These are phyloP conservation scores for Sebastes oblongus DNA, from an alignment of 2,797 vertebrate species.

Conservation along the genomic window DNA sequence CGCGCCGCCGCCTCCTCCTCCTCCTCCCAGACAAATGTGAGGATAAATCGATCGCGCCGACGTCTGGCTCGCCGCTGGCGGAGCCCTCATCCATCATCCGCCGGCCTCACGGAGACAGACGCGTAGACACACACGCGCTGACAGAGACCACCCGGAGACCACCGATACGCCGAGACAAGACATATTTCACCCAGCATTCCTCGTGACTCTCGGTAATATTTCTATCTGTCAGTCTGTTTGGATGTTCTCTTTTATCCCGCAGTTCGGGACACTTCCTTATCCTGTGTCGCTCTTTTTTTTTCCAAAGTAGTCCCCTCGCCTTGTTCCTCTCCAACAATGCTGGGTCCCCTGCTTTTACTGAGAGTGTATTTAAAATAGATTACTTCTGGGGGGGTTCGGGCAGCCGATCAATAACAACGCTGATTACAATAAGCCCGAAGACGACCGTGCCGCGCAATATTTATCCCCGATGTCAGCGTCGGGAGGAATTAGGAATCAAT, in stretches of 20 bases:
- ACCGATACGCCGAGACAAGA: conserved; percentile 34
- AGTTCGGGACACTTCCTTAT: conserved; percentile 11
- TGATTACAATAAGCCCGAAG: conserved; percentile 88
- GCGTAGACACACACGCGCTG: conserved; percentile 26
- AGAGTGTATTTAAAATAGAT: conserved; percentile 93
- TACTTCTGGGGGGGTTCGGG: conserved; percentile 83
- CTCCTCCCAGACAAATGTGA: conserved; percentile 69
- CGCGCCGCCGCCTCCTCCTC: background rate
- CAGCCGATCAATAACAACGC: conserved; percentile 89
- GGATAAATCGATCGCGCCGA: conserved; percentile 75
- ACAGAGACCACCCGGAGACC: conserved; percentile 64
- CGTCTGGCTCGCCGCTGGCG: conserved; percentile 57
- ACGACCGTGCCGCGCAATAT: conserved; percentile 83
- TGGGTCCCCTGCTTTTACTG: conserved; percentile 37
- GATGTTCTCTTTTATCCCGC: background rate
- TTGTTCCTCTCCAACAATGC: conserved; percentile 42
- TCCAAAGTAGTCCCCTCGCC: background rate
- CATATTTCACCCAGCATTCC: conserved; percentile 25
- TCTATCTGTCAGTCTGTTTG: conserved; percentile 29
- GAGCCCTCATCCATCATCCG: conserved; percentile 77
- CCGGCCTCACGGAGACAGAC: conserved; percentile 51
- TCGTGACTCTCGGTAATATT: conserved; percentile 17
- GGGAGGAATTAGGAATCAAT: conserved; percentile 96
- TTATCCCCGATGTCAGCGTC: conserved; percentile 83
- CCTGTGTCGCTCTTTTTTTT: background rate